Evolutionary conservation across 2,888 invertebrate species (phyloP).

Genomic region (Iselma pallidipennis): DNA sequence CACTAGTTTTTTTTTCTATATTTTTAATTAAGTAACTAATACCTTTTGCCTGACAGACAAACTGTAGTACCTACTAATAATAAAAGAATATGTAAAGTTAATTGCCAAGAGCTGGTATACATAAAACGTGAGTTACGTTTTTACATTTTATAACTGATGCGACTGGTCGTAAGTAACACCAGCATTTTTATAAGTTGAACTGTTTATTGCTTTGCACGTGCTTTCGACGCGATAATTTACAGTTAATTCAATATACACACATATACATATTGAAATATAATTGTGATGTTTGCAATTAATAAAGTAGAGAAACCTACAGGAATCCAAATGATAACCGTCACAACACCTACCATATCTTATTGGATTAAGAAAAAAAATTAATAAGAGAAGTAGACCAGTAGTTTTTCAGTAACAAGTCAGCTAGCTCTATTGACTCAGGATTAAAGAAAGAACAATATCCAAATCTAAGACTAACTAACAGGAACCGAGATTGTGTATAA

Average conservation of each 20-base stretch:
- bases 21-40: neutral
- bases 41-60: neutral
- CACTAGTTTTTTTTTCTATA: no score
- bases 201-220: constrained; percentile 9
- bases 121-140: constrained; percentile 1
- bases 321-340: neutral
- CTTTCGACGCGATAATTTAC: constrained; percentile 9
- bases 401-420: no score
- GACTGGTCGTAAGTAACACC: constrained; percentile 8
- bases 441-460: no score
- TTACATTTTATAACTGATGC: constrained; percentile 2
- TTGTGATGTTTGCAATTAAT: neutral
- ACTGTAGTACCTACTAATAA: neutral
- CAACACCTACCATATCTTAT: no score
- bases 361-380: no score
- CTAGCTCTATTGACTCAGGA: no score
- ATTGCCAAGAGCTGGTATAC: neutral
- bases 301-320: neutral
- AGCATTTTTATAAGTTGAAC: constrained; percentile 1
- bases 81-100: constrained; percentile 1
- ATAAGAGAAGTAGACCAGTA: no score
- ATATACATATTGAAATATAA: neutral
- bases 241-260: constrained; percentile 5
- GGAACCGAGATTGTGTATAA: no score
- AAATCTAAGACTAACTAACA: no score